Evolutionary conservation across 2,113 vertebrate genomes (phyloP).

Genomic region (Gasterosteus aculeatus): DNA sequence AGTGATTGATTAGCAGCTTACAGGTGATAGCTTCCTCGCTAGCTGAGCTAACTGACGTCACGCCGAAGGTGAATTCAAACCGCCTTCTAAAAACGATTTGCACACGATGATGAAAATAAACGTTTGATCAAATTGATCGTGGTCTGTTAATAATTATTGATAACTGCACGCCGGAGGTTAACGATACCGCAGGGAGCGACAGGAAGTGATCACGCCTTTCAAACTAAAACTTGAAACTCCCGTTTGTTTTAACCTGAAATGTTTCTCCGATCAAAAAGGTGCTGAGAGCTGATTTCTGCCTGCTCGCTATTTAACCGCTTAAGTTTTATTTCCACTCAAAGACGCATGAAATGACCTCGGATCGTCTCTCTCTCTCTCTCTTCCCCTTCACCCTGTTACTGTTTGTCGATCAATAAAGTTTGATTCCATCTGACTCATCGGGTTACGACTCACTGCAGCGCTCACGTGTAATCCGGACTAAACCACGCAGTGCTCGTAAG

Average conservation of each 20-base stretch:
- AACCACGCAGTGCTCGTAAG: too few species aligned
- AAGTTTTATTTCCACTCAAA: neutral
- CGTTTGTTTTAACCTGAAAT: slow-evolving; percentile 1
- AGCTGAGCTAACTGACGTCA: neutral
- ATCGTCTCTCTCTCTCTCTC: neutral
- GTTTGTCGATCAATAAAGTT: slow-evolving; percentile 74
- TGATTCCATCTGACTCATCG: slow-evolving; percentile 40
- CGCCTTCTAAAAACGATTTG: slow-evolving; percentile 2
- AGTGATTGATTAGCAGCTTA: neutral
- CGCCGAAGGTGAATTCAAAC: neutral
- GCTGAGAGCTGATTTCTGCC: slow-evolving; percentile 33
- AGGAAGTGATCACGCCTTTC: too few species aligned
- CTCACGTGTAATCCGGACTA: neutral
- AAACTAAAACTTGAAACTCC: neutral
- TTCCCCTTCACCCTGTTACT: slow-evolving; percentile 28
- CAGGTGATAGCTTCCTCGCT: neutral
- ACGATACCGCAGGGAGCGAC: too few species aligned
- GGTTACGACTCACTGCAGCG: neutral
- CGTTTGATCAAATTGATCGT: slow-evolving; percentile 7
- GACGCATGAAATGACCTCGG: slow-evolving; percentile 24
- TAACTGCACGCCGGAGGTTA: neutral
- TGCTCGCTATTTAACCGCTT: slow-evolving; percentile 15
- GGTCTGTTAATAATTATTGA: neutral
- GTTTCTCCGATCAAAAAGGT: slow-evolving; percentile 31
- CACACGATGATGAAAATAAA: slow-evolving; percentile 30